Evolutionary conservation across 1,140 invertebrate species (phyloP).

Genomic region (Mercenaria mercenaria): DNA sequence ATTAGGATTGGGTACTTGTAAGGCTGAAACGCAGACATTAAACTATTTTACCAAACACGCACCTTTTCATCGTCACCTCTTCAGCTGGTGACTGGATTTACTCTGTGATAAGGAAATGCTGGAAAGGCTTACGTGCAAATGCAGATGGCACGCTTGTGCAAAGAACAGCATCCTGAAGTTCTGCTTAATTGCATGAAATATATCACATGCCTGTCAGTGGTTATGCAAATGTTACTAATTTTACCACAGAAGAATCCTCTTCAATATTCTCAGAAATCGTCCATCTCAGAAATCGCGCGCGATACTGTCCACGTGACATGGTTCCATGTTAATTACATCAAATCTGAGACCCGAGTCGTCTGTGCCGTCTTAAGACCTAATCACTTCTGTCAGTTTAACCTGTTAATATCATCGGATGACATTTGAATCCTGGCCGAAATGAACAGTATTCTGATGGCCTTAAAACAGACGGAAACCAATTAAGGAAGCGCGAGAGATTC

Average conservation of each 20-base stretch:
- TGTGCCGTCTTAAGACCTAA: constrained; percentile 22
- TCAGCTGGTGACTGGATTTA: too few relatives aligned
- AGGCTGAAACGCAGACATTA: too few relatives aligned
- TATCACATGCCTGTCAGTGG: not conserved
- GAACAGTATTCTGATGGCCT: constrained; percentile 23
- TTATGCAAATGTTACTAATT: constrained; percentile 33
- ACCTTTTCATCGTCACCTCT: too few relatives aligned
- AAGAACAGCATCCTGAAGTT: too few relatives aligned
- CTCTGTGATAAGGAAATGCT: too few relatives aligned
- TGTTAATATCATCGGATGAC: constrained; percentile 51
- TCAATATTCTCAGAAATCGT: constrained; percentile 4
- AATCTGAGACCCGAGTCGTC: constrained; percentile 17
- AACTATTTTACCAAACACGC: too few relatives aligned
- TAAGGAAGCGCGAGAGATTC: constrained; percentile 33
- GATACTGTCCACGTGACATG: constrained; percentile 36
- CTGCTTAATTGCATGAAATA: not conserved
- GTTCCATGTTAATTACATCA: constrained; percentile 47
- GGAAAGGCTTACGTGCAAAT: too few relatives aligned
- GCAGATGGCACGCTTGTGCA: too few relatives aligned
- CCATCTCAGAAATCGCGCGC: constrained; percentile 18
- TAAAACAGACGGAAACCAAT: constrained; percentile 56
- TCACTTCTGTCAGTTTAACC: constrained; percentile 53
- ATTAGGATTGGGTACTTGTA: too few relatives aligned
- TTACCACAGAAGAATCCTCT: not conserved
- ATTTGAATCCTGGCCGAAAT: constrained; percentile 46